phyloP scores from a whole-genome alignment of 1,140 invertebrate species.

The Lepidostoma basale region DNA sequence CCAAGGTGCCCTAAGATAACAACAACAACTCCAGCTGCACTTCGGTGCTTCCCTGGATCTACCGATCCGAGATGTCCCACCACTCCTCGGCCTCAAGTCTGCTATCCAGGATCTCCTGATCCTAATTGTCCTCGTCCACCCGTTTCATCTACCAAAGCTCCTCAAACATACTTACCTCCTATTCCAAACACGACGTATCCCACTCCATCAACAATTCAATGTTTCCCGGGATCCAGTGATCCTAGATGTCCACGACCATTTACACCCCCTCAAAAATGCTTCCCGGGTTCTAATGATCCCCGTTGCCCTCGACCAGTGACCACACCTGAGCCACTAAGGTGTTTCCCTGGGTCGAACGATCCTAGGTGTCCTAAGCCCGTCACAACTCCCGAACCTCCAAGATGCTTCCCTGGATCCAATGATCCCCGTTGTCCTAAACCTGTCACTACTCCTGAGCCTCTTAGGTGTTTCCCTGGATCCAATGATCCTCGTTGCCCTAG shows the following conservation, averaged over 20 bases:
- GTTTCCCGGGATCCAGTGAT: slow-evolving; percentile 51
- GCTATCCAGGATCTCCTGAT: slow-evolving; percentile 54
- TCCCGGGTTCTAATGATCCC: too few relatives aligned
- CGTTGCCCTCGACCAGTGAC: too few relatives aligned
- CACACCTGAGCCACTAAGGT: slow-evolving; percentile 23
- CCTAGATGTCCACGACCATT: slow-evolving; percentile 45
- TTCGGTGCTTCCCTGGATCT: too few relatives aligned
- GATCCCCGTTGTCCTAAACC: too few relatives aligned
- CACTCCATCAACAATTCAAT: too few relatives aligned
- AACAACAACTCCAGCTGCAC: too few relatives aligned
- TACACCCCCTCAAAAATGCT: slow-evolving; percentile 40
- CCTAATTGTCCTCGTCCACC: slow-evolving; percentile 51
- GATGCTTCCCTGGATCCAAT: too few relatives aligned
- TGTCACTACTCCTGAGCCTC: slow-evolving; percentile 40
- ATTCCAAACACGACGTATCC: slow-evolving; percentile 4
- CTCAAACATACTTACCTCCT: slow-evolving; percentile 26
- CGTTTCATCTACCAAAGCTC: slow-evolving; percentile 28
- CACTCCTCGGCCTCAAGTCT: not conserved
- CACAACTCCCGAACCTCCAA: too few relatives aligned
- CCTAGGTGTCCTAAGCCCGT: slow-evolving; percentile 47
- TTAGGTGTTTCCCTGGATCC: slow-evolving; percentile 43
- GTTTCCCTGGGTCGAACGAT: slow-evolving; percentile 49
- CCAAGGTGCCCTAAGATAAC: too few relatives aligned
- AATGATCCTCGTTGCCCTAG: slow-evolving; percentile 48
- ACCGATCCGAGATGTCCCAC: slow-evolving; percentile 48